These are phyloP conservation scores for Tridacna crocea DNA, from an alignment of 2,888 invertebrate genomes.

Conservation along the genomic window DNA sequence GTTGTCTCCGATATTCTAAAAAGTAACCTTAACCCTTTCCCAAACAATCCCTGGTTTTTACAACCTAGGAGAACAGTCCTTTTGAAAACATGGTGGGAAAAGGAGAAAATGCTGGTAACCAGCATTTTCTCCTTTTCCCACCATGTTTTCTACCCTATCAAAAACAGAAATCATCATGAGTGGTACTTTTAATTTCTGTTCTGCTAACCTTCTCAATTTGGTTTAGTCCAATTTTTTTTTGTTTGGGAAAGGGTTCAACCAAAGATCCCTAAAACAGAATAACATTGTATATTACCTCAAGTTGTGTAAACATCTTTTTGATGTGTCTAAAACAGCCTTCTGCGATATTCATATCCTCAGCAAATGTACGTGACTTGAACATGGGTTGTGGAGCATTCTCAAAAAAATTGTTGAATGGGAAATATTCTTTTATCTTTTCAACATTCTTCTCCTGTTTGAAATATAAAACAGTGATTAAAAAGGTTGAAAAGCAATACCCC, in stretches of 20 bases:
- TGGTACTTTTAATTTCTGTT: no score
- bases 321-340: constrained; percentile 97
- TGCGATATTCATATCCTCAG: constrained; percentile 94
- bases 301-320: constrained; percentile 96
- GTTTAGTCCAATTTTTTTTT: no score
- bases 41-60: no score
- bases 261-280: neutral
- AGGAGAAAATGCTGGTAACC: no score
- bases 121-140: no score
- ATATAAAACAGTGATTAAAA: neutral
- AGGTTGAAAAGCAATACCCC: neutral
- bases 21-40: no score
- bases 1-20: no score
- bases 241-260: neutral
- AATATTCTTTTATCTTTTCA: constrained; percentile 87
- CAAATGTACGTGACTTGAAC: constrained; percentile 91
- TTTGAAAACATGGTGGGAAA: no score
- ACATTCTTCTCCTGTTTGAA: constrained; percentile 72
- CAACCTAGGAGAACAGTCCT: no score
- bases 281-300: constrained; percentile 87
- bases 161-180: no score
- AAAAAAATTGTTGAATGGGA: constrained; percentile 98
- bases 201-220: no score
- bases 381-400: constrained; percentile 96
- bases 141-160: no score